Base-by-base conservation (phyloP, 2,888 invertebrate species). In the Siphlonurus alternatus region DNA sequence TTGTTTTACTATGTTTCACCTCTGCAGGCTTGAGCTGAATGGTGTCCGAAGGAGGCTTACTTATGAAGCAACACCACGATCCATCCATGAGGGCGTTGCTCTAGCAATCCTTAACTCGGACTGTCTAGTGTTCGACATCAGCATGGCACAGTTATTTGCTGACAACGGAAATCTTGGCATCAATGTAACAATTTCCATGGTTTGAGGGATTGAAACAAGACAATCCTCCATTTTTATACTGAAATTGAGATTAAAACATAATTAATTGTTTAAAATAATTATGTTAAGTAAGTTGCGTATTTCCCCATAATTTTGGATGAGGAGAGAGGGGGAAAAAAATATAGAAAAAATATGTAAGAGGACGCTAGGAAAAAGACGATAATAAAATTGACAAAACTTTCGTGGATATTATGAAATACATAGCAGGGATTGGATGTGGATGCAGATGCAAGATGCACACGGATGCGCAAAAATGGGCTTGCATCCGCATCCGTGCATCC, bases 151-250 rank as follows among this genome's bases (percentile, higher is more conserved):
- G 78, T 82, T 97, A 66, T 99, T 99, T 80, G 96, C 99, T 64
- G 99, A 99, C 75, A 98, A 96, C 78, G 98, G 98, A 61, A 99
- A 99, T 79, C 83, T 99, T 70, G 98, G 97, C 71, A 99, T 99
- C 73, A 99, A 99, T 80, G 99, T 99, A 73, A 99, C 99, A 75
- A 99, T 99, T 78, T 93, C 93, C 70, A 88, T 89, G 83, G 89
- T 89, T 78, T 89, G 81, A 81, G 68, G n/a, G 10, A 10, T 51
- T 10, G 10, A 51, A n/a, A n/a, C n/a, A n/a, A n/a, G n/a, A n/a
- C n/a, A n/a, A n/a, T n/a, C n/a, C n/a, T n/a, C n/a, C n/a, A n/a
- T n/a, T n/a, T n/a, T n/a, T n/a, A n/a, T n/a, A n/a, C n/a, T n/a
- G n/a, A n/a, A n/a, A n/a, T n/a, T n/a, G n/a, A n/a, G n/a, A n/a